phyloP scores from a whole-genome alignment of 2,113 vertebrate species.

The Mormoops blainvillei region DNA sequence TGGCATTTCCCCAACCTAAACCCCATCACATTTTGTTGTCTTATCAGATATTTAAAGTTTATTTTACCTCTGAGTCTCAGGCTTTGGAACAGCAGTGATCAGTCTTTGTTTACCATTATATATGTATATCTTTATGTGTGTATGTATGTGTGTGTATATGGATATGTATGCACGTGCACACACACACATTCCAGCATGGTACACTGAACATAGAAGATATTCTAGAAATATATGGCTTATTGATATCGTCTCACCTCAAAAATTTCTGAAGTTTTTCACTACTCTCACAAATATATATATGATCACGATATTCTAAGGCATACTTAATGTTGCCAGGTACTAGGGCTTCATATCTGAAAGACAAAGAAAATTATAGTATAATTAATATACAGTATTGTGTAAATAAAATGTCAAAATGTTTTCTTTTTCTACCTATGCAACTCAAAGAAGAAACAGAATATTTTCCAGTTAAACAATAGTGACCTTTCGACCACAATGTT shows the following conservation, averaged over 20 bases:
- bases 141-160: neutral
- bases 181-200: neutral
- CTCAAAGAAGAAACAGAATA: neutral
- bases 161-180: neutral
- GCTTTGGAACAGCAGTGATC: neutral
- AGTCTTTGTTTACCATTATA: neutral
- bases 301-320: conserved; percentile 87
- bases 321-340: conserved; percentile 85
- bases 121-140: neutral
- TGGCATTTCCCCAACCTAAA: neutral
- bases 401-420: neutral
- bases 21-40: neutral
- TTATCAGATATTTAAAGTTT: neutral
- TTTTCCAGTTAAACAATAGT: neutral
- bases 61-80: neutral
- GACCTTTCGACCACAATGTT: neutral
- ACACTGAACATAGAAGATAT: neutral
- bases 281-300: conserved; percentile 88
- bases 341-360: conserved; percentile 90
- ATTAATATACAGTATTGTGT: neutral
- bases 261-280: conserved; percentile 90
- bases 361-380: neutral
- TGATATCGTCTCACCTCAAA: conserved; percentile 84
- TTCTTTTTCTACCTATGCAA: neutral
- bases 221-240: neutral